Evolutionary conservation across 2,113 vertebrate species (phyloP).

Genomic region (Castor canadensis): DNA sequence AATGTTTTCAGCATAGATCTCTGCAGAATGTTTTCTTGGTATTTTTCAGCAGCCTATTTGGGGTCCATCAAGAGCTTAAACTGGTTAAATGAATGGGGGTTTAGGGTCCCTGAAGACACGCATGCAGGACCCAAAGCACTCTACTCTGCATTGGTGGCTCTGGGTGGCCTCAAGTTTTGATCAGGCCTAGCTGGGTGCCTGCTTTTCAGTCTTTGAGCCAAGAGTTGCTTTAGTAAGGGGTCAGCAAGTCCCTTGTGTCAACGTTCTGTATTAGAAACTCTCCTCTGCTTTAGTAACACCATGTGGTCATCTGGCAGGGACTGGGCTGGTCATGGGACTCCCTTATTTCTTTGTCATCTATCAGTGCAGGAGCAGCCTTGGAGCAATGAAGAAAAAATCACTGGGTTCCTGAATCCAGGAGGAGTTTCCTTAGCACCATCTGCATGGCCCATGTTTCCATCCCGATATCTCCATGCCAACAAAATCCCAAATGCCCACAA

Average conservation of each 20-base stretch:
- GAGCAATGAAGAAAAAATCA: background rate
- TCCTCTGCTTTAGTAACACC: background rate
- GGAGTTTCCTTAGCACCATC: background rate
- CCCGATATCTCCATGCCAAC: background rate
- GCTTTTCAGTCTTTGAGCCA: background rate
- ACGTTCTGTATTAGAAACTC: background rate
- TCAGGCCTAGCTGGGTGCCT: background rate
- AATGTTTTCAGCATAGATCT: background rate
- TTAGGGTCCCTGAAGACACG: background rate
- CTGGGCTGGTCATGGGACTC: background rate
- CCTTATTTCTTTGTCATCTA: background rate
- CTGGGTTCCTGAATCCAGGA: fast-evolving
- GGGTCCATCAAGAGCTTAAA: background rate
- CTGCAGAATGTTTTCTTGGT: background rate
- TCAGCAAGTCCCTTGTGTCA: background rate
- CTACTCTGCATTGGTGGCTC: background rate
- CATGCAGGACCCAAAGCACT: too few species aligned
- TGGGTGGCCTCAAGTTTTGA: background rate
- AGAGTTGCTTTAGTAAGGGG: background rate
- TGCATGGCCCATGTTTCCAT: background rate
- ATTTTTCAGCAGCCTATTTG: background rate
- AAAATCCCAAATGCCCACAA: background rate
- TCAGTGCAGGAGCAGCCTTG: fast-evolving
- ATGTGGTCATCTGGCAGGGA: too few species aligned
- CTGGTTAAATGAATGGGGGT: background rate